Evolutionary conservation across 2,113 vertebrate species (phyloP).

Genomic region (Octodon degus): DNA sequence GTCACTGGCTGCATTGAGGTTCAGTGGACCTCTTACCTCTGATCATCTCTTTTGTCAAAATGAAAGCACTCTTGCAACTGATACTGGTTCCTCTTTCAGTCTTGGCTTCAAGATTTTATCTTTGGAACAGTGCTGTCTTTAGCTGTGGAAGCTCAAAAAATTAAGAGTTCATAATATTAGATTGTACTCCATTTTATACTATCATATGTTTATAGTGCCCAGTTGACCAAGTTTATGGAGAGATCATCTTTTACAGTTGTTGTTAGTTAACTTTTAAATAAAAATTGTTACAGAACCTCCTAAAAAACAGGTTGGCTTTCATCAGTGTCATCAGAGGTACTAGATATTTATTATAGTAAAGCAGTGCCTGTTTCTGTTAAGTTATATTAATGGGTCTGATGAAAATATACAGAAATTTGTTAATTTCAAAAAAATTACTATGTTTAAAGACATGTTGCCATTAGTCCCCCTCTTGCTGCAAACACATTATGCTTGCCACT

Average conservation of each 20-base stretch:
- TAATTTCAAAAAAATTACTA: background rate
- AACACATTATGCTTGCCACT: background rate
- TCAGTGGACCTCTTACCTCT: background rate
- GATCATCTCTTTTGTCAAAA: background rate
- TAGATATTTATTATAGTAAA: background rate
- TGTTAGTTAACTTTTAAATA: background rate
- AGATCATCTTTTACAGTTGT: background rate
- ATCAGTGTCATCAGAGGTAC: background rate
- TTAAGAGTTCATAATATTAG: background rate
- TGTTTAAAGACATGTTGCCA: background rate
- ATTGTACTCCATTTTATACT: background rate
- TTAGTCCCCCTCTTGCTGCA: background rate
- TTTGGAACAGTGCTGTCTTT: constrained; percentile 19
- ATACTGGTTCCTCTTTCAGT: constrained; percentile 77
- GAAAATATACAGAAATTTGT: background rate
- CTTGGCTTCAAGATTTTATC: constrained; percentile 49
- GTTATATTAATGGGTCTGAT: background rate
- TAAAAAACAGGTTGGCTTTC: background rate
- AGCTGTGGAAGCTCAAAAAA: constrained; percentile 3
- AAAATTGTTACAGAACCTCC: background rate
- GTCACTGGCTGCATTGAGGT: background rate
- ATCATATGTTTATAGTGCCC: background rate
- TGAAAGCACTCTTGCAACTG: constrained; percentile 64
- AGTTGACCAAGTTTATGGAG: background rate
- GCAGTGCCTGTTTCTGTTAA: background rate